Base-by-base conservation (phyloP, 1,140 invertebrate genomes). In the Drosophila aff. region DNA sequence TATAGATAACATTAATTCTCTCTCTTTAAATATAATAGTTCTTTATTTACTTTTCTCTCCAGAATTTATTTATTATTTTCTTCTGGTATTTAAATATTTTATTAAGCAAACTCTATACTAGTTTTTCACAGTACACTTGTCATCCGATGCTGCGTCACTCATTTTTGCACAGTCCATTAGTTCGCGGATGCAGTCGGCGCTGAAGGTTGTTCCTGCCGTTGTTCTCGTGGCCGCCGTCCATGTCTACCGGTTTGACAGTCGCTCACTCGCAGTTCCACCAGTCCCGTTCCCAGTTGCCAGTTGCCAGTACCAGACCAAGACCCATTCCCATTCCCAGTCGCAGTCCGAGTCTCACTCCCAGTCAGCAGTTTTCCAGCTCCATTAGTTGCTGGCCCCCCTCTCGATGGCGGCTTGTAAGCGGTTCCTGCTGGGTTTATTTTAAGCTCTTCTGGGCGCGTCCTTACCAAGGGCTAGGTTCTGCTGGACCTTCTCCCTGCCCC, bases 101-200 rank as follows among this genome's bases (percentile, higher is more conserved):
- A 0, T 26, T n/a, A 13, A 15, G 0, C 7, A 40, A 11, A 13
- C 10, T 13, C 1, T 7, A 0, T 16, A 44, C 13, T 0, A 21
- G 3, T 66, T 59, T 47, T 26, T 15, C 23, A 11, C 43, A 38
- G 63, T 81, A 49, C 49, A 18, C 26, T 40, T 36, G 18, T 57
- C 58, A 38, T 77, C 74, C 71, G 85, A 76, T 89, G 84, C 84
- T 89, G 85, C 84, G 85, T 89, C 84, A 89, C 84, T 89, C 84
- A 87, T 84, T 87, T 89, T 89, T 83, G 81, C 83, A 87, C 83
- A 87, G 83, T 87, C 83, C 83, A 87, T 87, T 87, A 87, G 83
- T 87, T 87, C 83, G 84, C 81, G 84, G 81, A 83, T 87, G 84
- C 80, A 87, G 67, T 89, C 76, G 63, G 63, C 63, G 67, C 81